Conservation (phyloP, 2,113 vertebrate species). For the Mesocricetus auratus region DNA sequence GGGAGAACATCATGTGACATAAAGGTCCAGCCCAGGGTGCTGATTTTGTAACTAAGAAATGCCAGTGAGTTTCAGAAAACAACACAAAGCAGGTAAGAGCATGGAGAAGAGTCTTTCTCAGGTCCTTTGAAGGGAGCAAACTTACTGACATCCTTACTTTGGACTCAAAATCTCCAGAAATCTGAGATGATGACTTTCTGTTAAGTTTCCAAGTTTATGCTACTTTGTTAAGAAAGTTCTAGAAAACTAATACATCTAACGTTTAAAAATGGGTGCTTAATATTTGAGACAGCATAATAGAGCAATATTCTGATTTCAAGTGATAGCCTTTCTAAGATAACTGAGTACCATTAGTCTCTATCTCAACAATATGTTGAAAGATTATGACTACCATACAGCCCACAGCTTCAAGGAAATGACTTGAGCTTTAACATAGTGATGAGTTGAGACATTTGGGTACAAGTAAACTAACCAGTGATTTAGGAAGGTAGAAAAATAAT, state of each 20-base stretch:
- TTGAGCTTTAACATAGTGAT: neutral
- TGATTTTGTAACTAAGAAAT: neutral
- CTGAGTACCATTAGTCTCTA: neutral
- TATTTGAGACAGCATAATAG: neutral
- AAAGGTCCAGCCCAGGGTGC: neutral
- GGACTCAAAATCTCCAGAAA: neutral
- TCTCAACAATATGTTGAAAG: neutral
- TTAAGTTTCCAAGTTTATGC: neutral
- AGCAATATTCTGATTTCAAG: neutral
- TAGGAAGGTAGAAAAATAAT: neutral
- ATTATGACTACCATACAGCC: neutral
- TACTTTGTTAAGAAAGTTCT: conserved; percentile 19
- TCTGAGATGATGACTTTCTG: neutral
- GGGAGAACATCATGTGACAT: neutral
- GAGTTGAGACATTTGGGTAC: neutral
- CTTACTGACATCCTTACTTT: neutral
- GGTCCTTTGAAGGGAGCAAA: neutral
- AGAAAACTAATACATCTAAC: neutral
- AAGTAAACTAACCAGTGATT: neutral
- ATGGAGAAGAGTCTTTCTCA: neutral
- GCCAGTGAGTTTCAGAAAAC: neutral
- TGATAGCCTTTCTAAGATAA: neutral
- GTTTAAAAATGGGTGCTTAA: neutral
- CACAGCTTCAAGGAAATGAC: neutral
- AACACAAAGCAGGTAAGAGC: neutral